Percentiles rank a stretch among this genome's conserved stretches.
Evolutionary conservation across 2,113 vertebrate genomes (phyloP).

Genomic region (Notothenia coriiceps): DNA sequence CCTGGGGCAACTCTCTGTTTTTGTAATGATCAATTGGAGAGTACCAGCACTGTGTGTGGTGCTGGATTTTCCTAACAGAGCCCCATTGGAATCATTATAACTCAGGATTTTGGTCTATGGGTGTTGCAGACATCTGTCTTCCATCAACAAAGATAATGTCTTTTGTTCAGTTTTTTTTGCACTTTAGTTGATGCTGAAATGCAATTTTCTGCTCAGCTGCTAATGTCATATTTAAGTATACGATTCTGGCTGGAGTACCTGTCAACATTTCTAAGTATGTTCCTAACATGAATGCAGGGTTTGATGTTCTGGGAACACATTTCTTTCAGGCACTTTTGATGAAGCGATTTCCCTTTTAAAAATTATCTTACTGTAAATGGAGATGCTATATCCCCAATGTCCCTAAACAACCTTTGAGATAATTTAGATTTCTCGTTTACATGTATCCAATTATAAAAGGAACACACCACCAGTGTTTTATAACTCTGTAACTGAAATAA

Average conservation of each 20-base stretch:
- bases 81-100: neutral
- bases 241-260: conserved; percentile 24
- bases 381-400: conserved; percentile 5
- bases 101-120: neutral
- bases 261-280: conserved; percentile 23
- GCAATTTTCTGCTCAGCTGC: neutral
- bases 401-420: neutral
- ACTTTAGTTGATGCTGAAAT: conserved; percentile 2
- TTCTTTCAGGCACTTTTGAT: conserved; percentile 12
- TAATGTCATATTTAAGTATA: conserved; percentile 37
- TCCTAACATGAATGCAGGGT: conserved; percentile 32
- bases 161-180: conserved; percentile 4
- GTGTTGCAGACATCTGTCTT: neutral
- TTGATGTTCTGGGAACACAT: no score
- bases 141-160: neutral
- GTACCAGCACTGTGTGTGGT: neutral
- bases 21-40: neutral
- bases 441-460: neutral
- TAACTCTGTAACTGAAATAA: no score
- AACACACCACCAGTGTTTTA: neutral
- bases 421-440: neutral
- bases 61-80: neutral
- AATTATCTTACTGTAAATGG: neutral
- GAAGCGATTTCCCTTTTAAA: conserved; percentile 9
- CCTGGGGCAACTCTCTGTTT: neutral